Evolutionary conservation across 23 tunicate genomes (phyloP).

Genomic region (Styela plicata): DNA sequence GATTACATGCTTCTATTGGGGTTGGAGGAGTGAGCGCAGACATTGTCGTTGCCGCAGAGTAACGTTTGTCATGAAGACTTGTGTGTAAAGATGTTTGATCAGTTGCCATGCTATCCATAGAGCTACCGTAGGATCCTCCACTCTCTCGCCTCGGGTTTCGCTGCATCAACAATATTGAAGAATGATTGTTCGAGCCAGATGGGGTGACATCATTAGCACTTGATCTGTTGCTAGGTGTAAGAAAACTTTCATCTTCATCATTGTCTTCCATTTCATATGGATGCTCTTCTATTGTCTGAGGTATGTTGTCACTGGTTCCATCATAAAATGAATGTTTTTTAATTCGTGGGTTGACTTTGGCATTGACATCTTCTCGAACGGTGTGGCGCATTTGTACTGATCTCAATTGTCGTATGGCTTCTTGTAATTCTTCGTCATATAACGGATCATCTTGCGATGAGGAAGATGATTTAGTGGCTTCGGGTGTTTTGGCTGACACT

Average conservation of each 20-base stretch:
- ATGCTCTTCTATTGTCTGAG: slow-evolving; percentile 35
- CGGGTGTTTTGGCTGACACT: background rate
- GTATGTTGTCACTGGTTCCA: slow-evolving; percentile 23
- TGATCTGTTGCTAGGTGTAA: slow-evolving; percentile 2
- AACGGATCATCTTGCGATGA: background rate
- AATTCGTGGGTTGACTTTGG: background rate
- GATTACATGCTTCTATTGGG: slow-evolving; percentile 1
- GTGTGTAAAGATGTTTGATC: slow-evolving; percentile 75
- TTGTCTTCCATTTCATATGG: slow-evolving; percentile 18
- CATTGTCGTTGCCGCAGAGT: slow-evolving; percentile 17
- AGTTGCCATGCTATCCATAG: slow-evolving; percentile 86
- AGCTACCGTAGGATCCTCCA: slow-evolving; percentile 89
- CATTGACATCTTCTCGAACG: background rate
- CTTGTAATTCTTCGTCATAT: background rate
- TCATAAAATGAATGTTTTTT: slow-evolving; percentile 22
- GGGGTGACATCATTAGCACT: background rate
- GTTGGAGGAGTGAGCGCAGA: slow-evolving; percentile 33
- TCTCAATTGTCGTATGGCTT: slow-evolving; percentile 7
- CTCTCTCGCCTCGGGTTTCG: slow-evolving; percentile 60
- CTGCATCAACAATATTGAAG: background rate
- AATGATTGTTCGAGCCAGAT: background rate
- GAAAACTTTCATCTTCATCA: background rate
- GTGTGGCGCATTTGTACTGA: background rate
- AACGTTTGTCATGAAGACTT: slow-evolving; percentile 43
- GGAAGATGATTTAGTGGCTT: background rate